These are phyloP conservation scores for Drosophila mimica DNA, from an alignment of 2,888 invertebrate genomes.

Conservation along the genomic window DNA sequence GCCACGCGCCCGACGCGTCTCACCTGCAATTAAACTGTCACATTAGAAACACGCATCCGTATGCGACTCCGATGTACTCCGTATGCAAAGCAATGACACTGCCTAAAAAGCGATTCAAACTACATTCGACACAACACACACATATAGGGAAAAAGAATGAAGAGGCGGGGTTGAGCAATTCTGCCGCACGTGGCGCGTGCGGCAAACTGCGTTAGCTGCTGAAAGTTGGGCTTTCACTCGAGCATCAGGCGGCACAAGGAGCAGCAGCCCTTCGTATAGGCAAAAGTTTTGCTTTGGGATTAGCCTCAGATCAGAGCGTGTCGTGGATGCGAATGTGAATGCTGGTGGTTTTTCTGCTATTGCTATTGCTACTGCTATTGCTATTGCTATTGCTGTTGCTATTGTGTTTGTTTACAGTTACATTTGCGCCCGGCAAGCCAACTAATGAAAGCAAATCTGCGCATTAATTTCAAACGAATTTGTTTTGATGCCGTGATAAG, in stretches of 20 bases:
- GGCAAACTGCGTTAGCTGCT: conserved; percentile 29
- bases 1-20: conserved; percentile 72
- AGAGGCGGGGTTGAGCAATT: conserved; percentile 3
- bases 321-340: conserved; percentile 57
- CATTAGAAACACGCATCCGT: conserved; percentile 66
- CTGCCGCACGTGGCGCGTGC: conserved; percentile 64
- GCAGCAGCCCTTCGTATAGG: conserved; percentile 51
- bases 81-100: conserved; percentile 73
- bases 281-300: conserved; percentile 76
- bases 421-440: conserved; percentile 69
- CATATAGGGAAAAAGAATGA: background rate
- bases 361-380: conserved; percentile 9
- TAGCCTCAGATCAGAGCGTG: conserved; percentile 66
- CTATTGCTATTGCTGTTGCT: conserved; percentile 17
- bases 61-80: conserved; percentile 24
- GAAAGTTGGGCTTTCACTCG: conserved; percentile 51
- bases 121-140: conserved; percentile 28
- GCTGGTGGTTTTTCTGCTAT: conserved; percentile 43
- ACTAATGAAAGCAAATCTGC: conserved; percentile 83
- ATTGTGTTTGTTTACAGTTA: conserved; percentile 76
- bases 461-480: conserved; percentile 84
- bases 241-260: conserved; percentile 1
- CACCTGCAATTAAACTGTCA: conserved; percentile 85
- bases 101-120: conserved; percentile 73
- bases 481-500: conserved; percentile 84